These are phyloP conservation scores for Frieseomelitta varia DNA, from an alignment of 1,140 invertebrate species.

Conservation along the genomic window DNA sequence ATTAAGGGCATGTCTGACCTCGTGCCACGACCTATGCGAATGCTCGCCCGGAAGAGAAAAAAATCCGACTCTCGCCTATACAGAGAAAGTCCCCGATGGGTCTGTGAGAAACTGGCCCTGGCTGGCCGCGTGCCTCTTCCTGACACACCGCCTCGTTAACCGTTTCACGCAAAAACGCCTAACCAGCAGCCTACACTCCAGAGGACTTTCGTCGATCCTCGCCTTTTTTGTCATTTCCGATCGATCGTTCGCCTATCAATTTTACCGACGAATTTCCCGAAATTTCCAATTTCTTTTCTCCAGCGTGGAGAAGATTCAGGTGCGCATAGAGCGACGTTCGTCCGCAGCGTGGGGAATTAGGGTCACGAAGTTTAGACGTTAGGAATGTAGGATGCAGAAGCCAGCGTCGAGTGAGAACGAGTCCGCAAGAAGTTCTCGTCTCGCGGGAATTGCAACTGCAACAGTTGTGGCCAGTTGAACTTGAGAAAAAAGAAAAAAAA, in stretches of 20 bases:
- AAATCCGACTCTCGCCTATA: conserved; percentile 66
- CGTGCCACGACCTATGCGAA: conserved; percentile 72
- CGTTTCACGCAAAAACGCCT: conserved; percentile 58
- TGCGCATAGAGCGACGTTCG: not conserved
- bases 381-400: not conserved
- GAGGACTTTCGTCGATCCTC: conserved; percentile 8
- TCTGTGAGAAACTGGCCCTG: conserved; percentile 75
- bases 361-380: not conserved
- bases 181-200: not conserved
- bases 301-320: not conserved
- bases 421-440: not conserved
- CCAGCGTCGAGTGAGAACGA: not conserved
- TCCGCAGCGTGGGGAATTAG: not conserved
- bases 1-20: conserved; percentile 78
- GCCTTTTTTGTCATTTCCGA: not conserved
- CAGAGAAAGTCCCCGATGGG: conserved; percentile 76
- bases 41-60: conserved; percentile 51
- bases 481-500: too few relatives aligned
- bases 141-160: conserved; percentile 56
- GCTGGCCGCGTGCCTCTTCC: conserved; percentile 48
- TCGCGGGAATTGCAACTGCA: not conserved
- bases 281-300: not conserved
- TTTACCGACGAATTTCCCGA: not conserved
- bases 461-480: too few relatives aligned
- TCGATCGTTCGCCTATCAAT: not conserved